Evolutionary conservation across 2,797 vertebrate genomes (phyloP).

Genomic region (Sebastes steindachneri): DNA sequence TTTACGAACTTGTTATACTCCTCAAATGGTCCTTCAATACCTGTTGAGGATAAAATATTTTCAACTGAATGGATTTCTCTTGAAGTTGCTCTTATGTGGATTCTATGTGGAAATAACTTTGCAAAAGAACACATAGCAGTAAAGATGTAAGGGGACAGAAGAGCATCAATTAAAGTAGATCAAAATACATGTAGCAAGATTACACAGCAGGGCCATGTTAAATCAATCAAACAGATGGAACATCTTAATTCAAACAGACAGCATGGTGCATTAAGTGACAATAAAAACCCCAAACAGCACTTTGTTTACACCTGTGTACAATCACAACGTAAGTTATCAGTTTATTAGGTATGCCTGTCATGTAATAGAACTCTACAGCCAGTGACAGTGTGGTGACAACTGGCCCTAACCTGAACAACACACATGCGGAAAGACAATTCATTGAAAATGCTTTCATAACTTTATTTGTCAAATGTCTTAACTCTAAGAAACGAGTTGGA

Average conservation of each 20-base stretch:
- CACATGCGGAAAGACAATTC: neutral
- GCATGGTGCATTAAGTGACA: conserved; percentile 42
- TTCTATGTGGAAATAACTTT: conserved; percentile 79
- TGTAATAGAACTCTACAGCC: neutral
- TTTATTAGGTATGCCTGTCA: neutral
- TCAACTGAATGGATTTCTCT: conserved; percentile 81
- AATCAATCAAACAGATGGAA: conserved; percentile 51
- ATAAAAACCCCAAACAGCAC: neutral
- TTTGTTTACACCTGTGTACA: neutral
- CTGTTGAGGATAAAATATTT: conserved; percentile 89
- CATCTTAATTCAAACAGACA: conserved; percentile 31
- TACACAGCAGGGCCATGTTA: conserved; percentile 60
- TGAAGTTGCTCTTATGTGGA: conserved; percentile 77
- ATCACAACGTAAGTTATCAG: neutral
- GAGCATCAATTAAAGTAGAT: conserved; percentile 66
- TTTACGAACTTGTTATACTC: conserved; percentile 86
- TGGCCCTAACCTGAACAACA: neutral
- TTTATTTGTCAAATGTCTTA: neutral
- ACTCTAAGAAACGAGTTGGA: neutral
- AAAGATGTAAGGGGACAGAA: conserved; percentile 65
- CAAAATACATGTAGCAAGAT: conserved; percentile 59
- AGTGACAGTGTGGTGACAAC: neutral
- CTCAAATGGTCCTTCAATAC: conserved; percentile 88
- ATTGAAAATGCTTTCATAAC: neutral
- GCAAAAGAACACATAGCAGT: conserved; percentile 77